phyloP scores from a whole-genome alignment of 2,888 invertebrate species.

The Pristionchus mayeri region DNA sequence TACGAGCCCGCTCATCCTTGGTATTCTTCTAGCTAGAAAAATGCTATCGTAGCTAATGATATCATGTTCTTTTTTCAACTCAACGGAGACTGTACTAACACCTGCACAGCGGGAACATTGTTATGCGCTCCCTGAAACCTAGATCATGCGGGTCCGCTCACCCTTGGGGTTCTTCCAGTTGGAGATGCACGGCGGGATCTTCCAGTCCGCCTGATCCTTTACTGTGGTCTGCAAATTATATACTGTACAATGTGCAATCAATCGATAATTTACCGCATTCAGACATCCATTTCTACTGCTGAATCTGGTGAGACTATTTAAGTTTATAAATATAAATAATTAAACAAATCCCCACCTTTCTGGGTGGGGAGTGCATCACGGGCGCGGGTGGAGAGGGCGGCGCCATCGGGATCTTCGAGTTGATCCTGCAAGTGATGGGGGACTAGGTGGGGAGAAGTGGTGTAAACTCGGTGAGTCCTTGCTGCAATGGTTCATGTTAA shows the following conservation, averaged over 20 bases:
- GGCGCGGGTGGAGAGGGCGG: conserved; percentile 99
- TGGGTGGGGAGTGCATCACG: conserved; percentile 96
- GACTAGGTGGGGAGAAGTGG: not conserved
- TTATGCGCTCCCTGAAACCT: not conserved
- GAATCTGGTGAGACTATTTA: conserved; percentile 33
- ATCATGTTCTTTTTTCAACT: too few species aligned
- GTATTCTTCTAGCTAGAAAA: not conserved
- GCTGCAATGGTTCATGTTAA: too few species aligned
- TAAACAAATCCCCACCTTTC: conserved; percentile 84
- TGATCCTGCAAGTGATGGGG: conserved; percentile 83
- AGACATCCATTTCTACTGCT: too few species aligned
- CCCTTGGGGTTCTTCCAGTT: conserved; percentile 99
- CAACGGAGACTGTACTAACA: too few species aligned
- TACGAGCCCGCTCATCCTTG: too few species aligned
- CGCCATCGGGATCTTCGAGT: conserved; percentile 97
- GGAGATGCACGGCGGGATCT: conserved; percentile 97
- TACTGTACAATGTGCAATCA: not conserved
- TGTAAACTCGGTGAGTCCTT: too few species aligned
- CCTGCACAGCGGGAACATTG: too few species aligned
- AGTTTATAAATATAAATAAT: not conserved
- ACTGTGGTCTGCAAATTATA: conserved; percentile 84
- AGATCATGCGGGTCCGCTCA: conserved; percentile 20
- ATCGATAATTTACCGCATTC: not conserved
- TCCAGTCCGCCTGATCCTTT: conserved; percentile 99
- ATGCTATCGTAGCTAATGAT: not conserved